Conservation (phyloP, 2,888 invertebrate species). For the Mythimna vitellina region DNA sequence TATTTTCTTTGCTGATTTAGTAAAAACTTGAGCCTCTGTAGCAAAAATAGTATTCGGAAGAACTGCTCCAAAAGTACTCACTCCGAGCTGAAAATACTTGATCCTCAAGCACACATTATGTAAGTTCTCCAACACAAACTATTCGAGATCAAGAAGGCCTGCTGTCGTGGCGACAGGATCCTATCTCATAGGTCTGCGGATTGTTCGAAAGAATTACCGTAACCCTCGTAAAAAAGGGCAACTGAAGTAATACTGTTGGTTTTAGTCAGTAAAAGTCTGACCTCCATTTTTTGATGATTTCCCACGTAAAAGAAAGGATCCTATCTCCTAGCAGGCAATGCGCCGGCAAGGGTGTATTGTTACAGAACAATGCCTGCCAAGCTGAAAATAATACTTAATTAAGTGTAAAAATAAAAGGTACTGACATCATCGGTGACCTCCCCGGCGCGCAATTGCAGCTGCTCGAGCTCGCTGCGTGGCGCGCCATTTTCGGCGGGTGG, state of each 20-base stretch:
- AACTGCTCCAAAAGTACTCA: neutral
- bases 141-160: neutral
- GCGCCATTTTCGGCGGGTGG: conserved; percentile 92
- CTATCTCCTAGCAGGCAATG: neutral
- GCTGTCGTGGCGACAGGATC: neutral
- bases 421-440: conserved; percentile 97
- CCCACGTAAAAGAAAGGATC: too few relatives aligned
- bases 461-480: conserved; percentile 96
- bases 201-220: too few relatives aligned
- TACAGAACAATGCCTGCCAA: neutral
- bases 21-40: neutral
- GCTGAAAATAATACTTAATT: neutral
- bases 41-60: neutral
- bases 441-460: conserved; percentile 95
- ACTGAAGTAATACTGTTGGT: too few relatives aligned
- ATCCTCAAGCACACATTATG: neutral
- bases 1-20: conserved; percentile 16
- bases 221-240: too few relatives aligned
- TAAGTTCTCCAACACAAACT: neutral
- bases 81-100: neutral
- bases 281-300: too few relatives aligned
- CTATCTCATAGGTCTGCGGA: neutral
- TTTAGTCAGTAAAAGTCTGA: too few relatives aligned
- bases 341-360: neutral
- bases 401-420: conserved; percentile 43